A percentile compares a stretch with the other conserved stretches of the same genome.
Conservation (phyloP, 2,888 invertebrate species). For the Sesia bembeciformis region DNA sequence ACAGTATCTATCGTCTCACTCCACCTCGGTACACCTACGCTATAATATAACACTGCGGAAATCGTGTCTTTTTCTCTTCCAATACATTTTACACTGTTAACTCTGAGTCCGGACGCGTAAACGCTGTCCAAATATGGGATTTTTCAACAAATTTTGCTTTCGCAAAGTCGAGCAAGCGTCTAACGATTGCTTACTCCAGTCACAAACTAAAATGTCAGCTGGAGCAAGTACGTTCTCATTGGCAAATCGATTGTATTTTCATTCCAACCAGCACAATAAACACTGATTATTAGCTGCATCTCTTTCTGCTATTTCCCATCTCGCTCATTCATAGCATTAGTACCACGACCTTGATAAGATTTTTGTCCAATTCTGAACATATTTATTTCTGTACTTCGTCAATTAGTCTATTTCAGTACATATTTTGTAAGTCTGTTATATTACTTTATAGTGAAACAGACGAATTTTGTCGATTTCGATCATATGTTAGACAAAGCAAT, state of each 20-base stretch:
- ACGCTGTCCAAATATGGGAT: constrained; percentile 56
- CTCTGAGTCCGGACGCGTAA: constrained; percentile 55
- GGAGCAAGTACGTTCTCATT: constrained; percentile 53
- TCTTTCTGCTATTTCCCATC: constrained; percentile 28
- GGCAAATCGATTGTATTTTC: constrained; percentile 65
- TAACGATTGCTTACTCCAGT: constrained; percentile 33
- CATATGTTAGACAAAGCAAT: constrained; percentile 63
- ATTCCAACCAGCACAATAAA: constrained; percentile 21
- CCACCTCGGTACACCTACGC: constrained; percentile 61
- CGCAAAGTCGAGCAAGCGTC: constrained; percentile 42
- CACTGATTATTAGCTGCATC: constrained; percentile 30
- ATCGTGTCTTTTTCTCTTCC: constrained; percentile 71
- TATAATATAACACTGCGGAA: constrained; percentile 72
- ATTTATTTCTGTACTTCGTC: constrained; percentile 13
- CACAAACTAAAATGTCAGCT: constrained; percentile 68
- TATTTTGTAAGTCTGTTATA: not conserved
- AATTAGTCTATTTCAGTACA: not conserved
- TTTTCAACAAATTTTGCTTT: constrained; percentile 22
- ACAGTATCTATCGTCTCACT: constrained; percentile 47
- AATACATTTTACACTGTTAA: constrained; percentile 71
- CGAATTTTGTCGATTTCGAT: constrained; percentile 18
- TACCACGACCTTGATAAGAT: constrained; percentile 41
- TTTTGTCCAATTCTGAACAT: constrained; percentile 27
- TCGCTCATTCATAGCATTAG: constrained; percentile 29
- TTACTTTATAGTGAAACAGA: not conserved